These are phyloP conservation scores for Elachura formosa DNA, from an alignment of 2,113 vertebrate genomes.

Conservation along the genomic window DNA sequence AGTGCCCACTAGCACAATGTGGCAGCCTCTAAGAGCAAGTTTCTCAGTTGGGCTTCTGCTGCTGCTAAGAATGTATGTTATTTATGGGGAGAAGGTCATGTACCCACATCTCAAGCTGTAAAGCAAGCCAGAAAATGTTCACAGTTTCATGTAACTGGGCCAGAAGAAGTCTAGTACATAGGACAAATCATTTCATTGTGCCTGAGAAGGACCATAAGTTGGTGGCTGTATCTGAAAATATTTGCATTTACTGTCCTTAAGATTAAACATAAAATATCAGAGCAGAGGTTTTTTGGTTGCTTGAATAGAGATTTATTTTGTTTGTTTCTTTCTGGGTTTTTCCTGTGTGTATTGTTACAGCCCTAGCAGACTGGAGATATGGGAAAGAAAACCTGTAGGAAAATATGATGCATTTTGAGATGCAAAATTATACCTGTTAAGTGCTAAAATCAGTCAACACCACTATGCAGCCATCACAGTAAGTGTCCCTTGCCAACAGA, in stretches of 20 bases:
- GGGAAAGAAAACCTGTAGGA: neutral
- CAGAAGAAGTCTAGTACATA: neutral
- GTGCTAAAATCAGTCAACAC: neutral
- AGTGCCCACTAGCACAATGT: neutral
- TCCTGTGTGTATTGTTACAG: neutral
- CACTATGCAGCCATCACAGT: neutral
- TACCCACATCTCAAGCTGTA: neutral
- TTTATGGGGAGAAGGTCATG: neutral
- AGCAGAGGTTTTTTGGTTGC: fast-evolving
- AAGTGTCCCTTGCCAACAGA: neutral
- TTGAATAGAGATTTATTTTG: neutral
- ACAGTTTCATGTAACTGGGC: neutral
- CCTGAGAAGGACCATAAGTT: neutral
- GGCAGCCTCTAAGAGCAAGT: neutral
- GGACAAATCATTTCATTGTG: neutral
- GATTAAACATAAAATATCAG: neutral
- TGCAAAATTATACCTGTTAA: neutral
- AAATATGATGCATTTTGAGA: neutral
- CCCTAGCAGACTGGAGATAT: neutral
- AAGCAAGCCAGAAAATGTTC: neutral
- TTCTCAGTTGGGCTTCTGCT: neutral
- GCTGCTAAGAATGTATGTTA: neutral
- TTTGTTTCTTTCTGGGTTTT: neutral
- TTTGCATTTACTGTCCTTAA: neutral
- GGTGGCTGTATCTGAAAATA: neutral